Base-by-base conservation (phyloP, 2,888 invertebrate species). In the Idaea straminata region DNA sequence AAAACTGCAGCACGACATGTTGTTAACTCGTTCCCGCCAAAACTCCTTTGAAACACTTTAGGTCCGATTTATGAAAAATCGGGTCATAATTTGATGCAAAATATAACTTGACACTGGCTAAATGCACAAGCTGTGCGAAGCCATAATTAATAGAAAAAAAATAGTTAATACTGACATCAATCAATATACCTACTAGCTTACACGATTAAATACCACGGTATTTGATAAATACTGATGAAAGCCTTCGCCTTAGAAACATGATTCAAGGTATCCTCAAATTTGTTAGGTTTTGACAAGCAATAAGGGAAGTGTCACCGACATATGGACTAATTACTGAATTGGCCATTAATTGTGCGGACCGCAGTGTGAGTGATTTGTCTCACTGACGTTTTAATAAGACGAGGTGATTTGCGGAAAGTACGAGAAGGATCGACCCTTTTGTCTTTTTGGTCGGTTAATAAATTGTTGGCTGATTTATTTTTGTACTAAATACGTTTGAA, bases 221-320 rank as follows among this genome's bases (percentile, higher is more conserved):
- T 2, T 25, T 25, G 25, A 25, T 25, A 25, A 25, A 3, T 25
- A 25, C 25, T 25, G 25, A 2, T 25, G 25, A 25, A 25, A 25
- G 25, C 25, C 25, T 25, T 25, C 25, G 25, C 25, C 25, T 25
- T 3, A 25, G 25, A 25, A 25, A 69, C 58, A 64, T 67, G 69
- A 69, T 63, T 68, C 63, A 68, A 61, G 59, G 5, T n/a, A 62
- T 67, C 69, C 66, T 68, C 65, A 75, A 71, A 84, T 82, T 84
- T 77, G 79, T 84, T 80, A 83, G 79, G 75, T 83, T 84, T 86
- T 82, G 87, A 85, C 85, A 81, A 78, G 76, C 83, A 88, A 88
- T 88, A 86, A 87, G 80, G 74, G 76, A 73, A 75, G 74, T 84
- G 87, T 87, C 83, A 76, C 77, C 72, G 76, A 72, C 83, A 83